Evolutionary conservation across 2,888 invertebrate genomes (phyloP).

Genomic region (Maniola hyperantus): DNA sequence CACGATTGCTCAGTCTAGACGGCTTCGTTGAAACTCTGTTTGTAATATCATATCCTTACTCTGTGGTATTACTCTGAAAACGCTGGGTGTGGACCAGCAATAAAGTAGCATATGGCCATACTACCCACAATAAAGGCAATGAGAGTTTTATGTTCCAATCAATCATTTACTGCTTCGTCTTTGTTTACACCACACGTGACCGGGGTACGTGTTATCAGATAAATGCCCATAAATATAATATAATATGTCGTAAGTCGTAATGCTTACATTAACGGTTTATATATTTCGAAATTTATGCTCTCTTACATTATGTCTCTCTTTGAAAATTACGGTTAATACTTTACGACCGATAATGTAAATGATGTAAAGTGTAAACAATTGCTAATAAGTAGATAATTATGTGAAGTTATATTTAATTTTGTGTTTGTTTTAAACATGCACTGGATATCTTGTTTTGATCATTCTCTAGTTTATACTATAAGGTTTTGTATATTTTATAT

Average conservation of each 20-base stretch:
- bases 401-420: slow-evolving; percentile 7
- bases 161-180: slow-evolving; percentile 39
- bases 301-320: slow-evolving; percentile 15
- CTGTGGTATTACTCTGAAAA: background rate
- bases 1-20: too few relatives aligned
- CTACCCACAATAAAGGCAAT: slow-evolving; percentile 33
- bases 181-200: slow-evolving; percentile 31
- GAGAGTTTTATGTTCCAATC: slow-evolving; percentile 39
- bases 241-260: slow-evolving; percentile 26
- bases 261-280: slow-evolving; percentile 30
- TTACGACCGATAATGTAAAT: slow-evolving; percentile 21
- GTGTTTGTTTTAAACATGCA: background rate
- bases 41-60: too few relatives aligned
- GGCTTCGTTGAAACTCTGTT: too few relatives aligned
- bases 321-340: slow-evolving; percentile 12
- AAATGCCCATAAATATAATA: slow-evolving; percentile 30
- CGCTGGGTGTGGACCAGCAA: slow-evolving; percentile 24
- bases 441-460: background rate
- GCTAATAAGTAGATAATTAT: slow-evolving; percentile 4
- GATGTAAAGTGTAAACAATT: slow-evolving; percentile 23
- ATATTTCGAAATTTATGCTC: slow-evolving; percentile 36
- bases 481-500: too few relatives aligned
- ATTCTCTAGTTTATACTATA: too few relatives aligned
- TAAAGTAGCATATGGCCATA: slow-evolving; percentile 25
- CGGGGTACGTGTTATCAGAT: slow-evolving; percentile 26